Percentiles rank a stretch among this genome's conserved stretches.
phyloP scores from a whole-genome alignment of 2,797 vertebrate genomes.

The Macrochelys suwanniensis region DNA sequence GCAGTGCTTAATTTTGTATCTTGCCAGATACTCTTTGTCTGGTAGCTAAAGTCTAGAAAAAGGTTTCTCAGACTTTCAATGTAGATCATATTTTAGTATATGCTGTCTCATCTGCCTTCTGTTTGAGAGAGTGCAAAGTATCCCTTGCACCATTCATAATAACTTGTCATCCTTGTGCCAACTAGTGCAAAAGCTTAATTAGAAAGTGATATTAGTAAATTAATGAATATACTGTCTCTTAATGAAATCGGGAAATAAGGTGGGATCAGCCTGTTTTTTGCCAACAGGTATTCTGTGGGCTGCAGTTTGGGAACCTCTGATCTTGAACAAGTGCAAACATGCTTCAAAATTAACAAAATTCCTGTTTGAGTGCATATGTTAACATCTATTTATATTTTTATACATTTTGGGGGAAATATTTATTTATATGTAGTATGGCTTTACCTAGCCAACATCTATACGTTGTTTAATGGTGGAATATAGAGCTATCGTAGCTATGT shows the following conservation, averaged over 20 bases:
- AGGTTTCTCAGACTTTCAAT: background rate
- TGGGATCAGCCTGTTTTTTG: background rate
- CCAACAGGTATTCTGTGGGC: background rate
- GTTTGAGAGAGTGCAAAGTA: background rate
- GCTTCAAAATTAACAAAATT: background rate
- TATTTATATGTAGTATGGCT: background rate
- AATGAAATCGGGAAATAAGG: background rate
- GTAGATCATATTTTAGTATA: background rate
- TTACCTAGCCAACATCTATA: background rate
- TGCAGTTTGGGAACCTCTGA: background rate
- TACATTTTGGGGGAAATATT: background rate
- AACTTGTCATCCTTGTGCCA: background rate
- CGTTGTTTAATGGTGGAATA: background rate
- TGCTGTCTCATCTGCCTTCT: background rate
- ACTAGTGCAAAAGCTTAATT: background rate
- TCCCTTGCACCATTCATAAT: background rate
- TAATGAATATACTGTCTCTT: background rate
- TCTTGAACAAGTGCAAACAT: background rate
- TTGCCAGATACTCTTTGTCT: background rate
- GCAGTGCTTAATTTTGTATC: background rate
- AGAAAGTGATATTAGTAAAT: background rate
- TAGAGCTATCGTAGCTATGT: conserved; percentile 31
- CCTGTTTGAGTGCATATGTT: background rate
- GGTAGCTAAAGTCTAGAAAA: background rate
- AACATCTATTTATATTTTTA: background rate